A percentile compares a stretch with the other conserved stretches of the same genome.
Conservation (phyloP, 2,113 vertebrate genomes). For the Theropithecus gelada region DNA sequence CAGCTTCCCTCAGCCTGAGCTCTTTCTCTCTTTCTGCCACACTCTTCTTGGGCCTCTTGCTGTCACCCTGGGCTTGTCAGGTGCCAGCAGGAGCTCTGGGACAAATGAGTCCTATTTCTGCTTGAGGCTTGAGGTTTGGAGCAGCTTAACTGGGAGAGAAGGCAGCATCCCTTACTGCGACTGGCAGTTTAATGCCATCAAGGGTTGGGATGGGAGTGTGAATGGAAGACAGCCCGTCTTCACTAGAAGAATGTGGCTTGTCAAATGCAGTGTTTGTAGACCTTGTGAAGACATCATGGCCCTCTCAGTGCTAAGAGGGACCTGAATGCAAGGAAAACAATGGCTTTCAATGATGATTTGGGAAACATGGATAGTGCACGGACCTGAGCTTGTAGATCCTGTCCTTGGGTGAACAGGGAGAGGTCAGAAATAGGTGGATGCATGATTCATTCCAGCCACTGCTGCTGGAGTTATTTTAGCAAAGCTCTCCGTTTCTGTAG, state of each 20-base stretch:
- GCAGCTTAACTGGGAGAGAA: not conserved
- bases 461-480: no score
- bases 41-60: not conserved
- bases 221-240: not conserved
- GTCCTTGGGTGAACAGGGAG: fast-evolving
- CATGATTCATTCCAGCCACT: fast-evolving
- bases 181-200: not conserved
- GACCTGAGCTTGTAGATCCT: no score
- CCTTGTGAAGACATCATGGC: fast-evolving
- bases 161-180: fast-evolving
- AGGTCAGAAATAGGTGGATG: not conserved
- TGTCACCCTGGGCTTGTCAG: not conserved
- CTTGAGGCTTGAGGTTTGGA: not conserved
- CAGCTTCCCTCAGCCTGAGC: fast-evolving
- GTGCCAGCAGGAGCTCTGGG: not conserved
- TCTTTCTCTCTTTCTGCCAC: not conserved
- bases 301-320: not conserved
- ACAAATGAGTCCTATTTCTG: fast-evolving
- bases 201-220: not conserved
- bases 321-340: not conserved
- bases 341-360: not conserved
- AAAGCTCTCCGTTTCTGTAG: not conserved
- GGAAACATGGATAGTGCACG: no score
- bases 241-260: not conserved
- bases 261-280: not conserved